phyloP scores from a whole-genome alignment of 1,140 invertebrate species.

The Bombus haemorrhoidalis region DNA sequence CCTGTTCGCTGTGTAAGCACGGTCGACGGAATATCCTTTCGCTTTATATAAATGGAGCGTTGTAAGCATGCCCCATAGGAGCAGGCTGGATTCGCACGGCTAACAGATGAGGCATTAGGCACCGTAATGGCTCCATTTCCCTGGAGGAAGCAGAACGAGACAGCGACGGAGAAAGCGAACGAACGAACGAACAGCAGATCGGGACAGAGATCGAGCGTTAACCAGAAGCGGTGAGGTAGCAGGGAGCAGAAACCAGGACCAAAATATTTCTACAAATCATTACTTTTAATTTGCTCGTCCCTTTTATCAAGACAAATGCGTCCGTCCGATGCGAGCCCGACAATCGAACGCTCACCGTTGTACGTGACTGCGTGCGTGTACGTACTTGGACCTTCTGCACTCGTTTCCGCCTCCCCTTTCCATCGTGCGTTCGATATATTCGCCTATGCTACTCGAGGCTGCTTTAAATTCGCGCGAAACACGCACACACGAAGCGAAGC shows the following conservation, averaged over 20 bases:
- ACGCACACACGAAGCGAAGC: not conserved
- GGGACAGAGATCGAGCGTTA: not conserved
- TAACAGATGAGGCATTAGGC: conserved; percentile 81
- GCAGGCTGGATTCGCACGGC: conserved; percentile 75
- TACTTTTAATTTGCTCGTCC: conserved; percentile 83
- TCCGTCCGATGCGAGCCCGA: not conserved
- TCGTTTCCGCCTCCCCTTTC: not conserved
- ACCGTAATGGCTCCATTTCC: conserved; percentile 79
- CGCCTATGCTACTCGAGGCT: not conserved
- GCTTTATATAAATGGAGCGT: conserved; percentile 79
- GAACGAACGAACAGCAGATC: no score
- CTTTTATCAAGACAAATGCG: conserved; percentile 81
- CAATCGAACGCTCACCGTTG: conserved; percentile 12
- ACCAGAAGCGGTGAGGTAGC: not conserved
- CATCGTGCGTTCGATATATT: no score
- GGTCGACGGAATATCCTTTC: conserved; percentile 74
- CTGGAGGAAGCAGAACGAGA: conserved; percentile 66
- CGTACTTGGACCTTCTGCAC: not conserved
- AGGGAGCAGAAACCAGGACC: conserved; percentile 51
- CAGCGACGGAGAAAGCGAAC: not conserved
- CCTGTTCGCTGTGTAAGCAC: conserved; percentile 54
- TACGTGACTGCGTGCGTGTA: not conserved
- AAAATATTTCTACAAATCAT: conserved; percentile 83
- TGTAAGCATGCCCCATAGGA: conserved; percentile 81
- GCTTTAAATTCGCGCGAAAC: conserved; percentile 40